A percentile compares a stretch with the other conserved stretches of the same genome.
These are phyloP conservation scores for Muscicapa striata DNA, from an alignment of 2,797 vertebrate species.

Conservation along the genomic window DNA sequence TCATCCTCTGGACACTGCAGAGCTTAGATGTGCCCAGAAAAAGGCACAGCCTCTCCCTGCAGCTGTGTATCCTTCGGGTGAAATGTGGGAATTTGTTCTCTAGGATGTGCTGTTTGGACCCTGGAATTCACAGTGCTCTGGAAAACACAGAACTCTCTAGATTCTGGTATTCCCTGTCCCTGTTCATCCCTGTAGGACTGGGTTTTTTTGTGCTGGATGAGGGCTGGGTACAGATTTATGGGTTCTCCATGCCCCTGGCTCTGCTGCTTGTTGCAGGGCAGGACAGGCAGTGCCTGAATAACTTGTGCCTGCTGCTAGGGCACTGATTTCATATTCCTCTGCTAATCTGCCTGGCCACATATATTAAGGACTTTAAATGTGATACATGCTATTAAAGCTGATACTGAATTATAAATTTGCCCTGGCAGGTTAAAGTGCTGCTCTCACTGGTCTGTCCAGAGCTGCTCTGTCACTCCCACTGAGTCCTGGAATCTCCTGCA, in stretches of 20 bases:
- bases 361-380: conserved; percentile 2
- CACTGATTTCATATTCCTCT: conserved; percentile 17
- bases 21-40: background rate
- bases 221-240: background rate
- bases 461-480: background rate
- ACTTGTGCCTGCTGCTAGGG: background rate
- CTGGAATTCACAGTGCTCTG: background rate
- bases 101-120: background rate
- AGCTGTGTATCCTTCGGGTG: background rate
- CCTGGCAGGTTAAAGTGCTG: background rate
- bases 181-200: background rate
- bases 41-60: background rate
- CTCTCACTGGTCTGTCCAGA: background rate
- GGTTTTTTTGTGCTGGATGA: background rate
- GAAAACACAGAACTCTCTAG: background rate
- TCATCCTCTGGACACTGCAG: background rate
- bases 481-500: background rate
- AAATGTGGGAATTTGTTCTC: background rate
- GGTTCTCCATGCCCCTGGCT: background rate
- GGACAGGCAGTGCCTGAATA: background rate
- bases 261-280: background rate
- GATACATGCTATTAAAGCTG: conserved; percentile 23
- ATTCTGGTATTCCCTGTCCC: background rate
- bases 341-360: conserved; percentile 2
- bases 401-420: background rate